phyloP scores from a whole-genome alignment of 2,797 vertebrate species.

The Oryzias sinensis region DNA sequence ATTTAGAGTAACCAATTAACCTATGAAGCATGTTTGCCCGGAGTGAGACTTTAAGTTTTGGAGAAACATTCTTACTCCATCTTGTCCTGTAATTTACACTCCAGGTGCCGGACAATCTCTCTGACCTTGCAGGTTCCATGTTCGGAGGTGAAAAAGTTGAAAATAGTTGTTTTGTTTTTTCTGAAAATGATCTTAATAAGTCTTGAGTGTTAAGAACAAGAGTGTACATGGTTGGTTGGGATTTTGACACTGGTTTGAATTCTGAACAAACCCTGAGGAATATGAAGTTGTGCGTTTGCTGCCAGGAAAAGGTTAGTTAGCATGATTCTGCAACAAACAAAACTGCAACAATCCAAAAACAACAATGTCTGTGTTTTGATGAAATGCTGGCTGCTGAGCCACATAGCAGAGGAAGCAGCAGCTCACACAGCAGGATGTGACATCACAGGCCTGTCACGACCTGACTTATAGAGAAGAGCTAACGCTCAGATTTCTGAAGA shows the following conservation, averaged over 20 bases:
- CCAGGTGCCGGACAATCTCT: no score
- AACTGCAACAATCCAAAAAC: conserved; percentile 3
- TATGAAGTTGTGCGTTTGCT: conserved; percentile 20
- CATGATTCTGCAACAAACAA: conserved; percentile 5
- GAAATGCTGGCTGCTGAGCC: conserved; percentile 19
- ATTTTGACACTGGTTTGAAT: no score
- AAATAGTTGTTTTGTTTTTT: no score
- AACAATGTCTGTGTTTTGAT: conserved; percentile 38
- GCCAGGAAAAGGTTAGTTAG: conserved; percentile 23
- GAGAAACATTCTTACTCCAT: no score
- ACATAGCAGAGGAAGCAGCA: conserved; percentile 8
- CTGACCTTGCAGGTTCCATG: no score
- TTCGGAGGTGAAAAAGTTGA: no score
- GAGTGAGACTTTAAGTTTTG: no score
- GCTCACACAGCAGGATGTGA: conserved; percentile 16
- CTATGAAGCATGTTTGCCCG: no score
- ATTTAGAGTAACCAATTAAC: no score
- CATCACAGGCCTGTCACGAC: background rate
- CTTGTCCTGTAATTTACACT: no score
- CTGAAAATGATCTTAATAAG: no score
- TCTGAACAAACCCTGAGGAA: no score
- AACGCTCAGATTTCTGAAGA: background rate
- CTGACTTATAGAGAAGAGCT: background rate
- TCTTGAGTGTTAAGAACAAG: background rate
- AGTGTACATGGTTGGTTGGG: conserved; percentile 17